Evolutionary conservation across 2,797 vertebrate species (phyloP).

Genomic region (Tolypeutes matacus): DNA sequence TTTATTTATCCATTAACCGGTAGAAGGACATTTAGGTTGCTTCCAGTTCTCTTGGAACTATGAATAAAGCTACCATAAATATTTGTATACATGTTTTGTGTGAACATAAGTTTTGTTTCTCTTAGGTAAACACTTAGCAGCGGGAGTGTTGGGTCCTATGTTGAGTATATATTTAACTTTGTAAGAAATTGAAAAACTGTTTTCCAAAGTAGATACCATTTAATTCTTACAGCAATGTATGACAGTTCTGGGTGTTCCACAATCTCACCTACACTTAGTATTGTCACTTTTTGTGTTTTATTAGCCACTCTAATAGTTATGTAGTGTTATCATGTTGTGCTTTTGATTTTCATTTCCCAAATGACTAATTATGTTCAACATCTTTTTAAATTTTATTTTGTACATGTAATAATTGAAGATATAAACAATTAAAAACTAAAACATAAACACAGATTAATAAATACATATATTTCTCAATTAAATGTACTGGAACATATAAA

Average conservation of each 20-base stretch:
- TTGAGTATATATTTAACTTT: slow-evolving; percentile 5
- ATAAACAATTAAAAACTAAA: too few relatives aligned
- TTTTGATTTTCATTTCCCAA: slow-evolving; percentile 26
- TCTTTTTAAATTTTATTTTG: too few relatives aligned
- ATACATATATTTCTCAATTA: too few relatives aligned
- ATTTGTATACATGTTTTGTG: not conserved
- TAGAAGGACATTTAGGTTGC: not conserved
- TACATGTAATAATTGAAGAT: too few relatives aligned
- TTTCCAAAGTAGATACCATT: slow-evolving; percentile 40
- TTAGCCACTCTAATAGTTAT: not conserved
- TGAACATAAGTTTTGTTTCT: slow-evolving; percentile 26
- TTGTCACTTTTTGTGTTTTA: not conserved
- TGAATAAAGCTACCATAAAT: not conserved
- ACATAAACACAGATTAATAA: too few relatives aligned
- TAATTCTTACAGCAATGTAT: not conserved
- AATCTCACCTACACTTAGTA: not conserved
- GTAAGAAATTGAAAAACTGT: not conserved
- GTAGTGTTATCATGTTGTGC: not conserved
- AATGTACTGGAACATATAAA: too few relatives aligned
- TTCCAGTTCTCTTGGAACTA: not conserved
- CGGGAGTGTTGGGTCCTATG: slow-evolving; percentile 1
- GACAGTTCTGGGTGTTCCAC: not conserved
- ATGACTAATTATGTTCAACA: not conserved
- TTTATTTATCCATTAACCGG: not conserved
- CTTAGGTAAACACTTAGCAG: not conserved